phyloP scores from a whole-genome alignment of 2,113 vertebrate genomes.

The Dasyurus viverrinus region DNA sequence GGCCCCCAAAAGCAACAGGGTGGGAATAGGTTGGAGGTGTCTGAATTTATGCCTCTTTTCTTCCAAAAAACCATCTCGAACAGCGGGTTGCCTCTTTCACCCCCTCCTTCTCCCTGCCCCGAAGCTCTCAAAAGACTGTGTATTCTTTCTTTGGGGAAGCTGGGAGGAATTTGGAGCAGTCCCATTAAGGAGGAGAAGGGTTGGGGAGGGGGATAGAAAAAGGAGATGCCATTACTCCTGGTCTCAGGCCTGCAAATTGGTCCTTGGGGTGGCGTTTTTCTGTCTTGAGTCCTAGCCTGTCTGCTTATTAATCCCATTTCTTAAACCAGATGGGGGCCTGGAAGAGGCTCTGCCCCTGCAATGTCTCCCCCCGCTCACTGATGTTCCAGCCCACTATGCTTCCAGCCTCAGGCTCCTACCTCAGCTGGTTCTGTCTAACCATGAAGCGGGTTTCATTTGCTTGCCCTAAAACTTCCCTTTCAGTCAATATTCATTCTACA shows the following conservation, averaged over 20 bases:
- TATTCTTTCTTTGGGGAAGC: not conserved
- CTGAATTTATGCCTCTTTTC: not conserved
- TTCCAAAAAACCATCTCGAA: not conserved
- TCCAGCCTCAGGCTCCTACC: not conserved
- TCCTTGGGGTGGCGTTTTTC: not conserved
- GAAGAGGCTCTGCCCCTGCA: not conserved
- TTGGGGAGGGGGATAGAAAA: not conserved
- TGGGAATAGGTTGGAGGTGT: not conserved
- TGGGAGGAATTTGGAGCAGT: not conserved
- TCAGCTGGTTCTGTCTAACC: not conserved
- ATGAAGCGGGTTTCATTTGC: not conserved
- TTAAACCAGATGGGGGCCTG: not conserved
- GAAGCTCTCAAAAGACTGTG: not conserved
- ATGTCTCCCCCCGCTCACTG: not conserved
- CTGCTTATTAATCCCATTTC: not conserved
- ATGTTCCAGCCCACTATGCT: not conserved
- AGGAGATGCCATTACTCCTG: not conserved
- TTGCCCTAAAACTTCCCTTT: not conserved
- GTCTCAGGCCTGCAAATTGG: not conserved
- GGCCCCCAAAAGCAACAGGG: not conserved
- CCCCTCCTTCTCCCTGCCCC: not conserved
- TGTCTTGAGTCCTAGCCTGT: not conserved
- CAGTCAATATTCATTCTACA: not conserved
- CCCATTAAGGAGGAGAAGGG: not conserved
- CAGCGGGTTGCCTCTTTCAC: not conserved